Conservation (phyloP, 2,888 invertebrate genomes). For the Calliopum simillimum region DNA sequence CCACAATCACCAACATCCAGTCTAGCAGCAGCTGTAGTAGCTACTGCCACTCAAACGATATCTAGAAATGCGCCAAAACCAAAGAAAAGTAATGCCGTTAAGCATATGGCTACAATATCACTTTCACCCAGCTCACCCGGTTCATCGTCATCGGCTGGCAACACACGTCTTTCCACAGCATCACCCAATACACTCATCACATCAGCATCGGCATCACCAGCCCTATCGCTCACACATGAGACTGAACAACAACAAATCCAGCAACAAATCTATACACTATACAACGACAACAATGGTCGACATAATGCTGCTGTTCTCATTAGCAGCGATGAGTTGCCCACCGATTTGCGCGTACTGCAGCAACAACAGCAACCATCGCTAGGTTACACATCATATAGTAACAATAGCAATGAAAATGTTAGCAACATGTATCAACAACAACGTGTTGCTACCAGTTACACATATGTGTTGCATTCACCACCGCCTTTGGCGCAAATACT, state of each 20-base stretch:
- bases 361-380: conserved; percentile 33
- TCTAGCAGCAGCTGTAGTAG: conserved; percentile 3
- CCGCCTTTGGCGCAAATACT: conserved; percentile 58
- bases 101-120: conserved; percentile 19
- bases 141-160: conserved; percentile 46
- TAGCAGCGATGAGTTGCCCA: conserved; percentile 55
- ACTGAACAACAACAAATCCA: conserved; percentile 60
- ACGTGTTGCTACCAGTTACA: background rate
- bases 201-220: conserved; percentile 36
- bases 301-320: conserved; percentile 27
- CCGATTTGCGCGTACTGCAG: conserved; percentile 58
- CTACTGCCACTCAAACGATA: too few species aligned
- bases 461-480: conserved; percentile 37
- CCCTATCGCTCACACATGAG: conserved; percentile 48
- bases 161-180: conserved; percentile 43
- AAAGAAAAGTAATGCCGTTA: background rate
- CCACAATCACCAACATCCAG: conserved; percentile 51
- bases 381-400: too few species aligned
- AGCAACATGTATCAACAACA: conserved; percentile 38
- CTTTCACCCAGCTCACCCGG: conserved; percentile 56
- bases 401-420: conserved; percentile 36
- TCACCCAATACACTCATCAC: conserved; percentile 36
- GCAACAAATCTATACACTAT: conserved; percentile 56
- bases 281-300: conserved; percentile 33
- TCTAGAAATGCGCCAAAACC: background rate